Conservation (phyloP, 1,140 invertebrate genomes). For the Drosophila suzukii region DNA sequence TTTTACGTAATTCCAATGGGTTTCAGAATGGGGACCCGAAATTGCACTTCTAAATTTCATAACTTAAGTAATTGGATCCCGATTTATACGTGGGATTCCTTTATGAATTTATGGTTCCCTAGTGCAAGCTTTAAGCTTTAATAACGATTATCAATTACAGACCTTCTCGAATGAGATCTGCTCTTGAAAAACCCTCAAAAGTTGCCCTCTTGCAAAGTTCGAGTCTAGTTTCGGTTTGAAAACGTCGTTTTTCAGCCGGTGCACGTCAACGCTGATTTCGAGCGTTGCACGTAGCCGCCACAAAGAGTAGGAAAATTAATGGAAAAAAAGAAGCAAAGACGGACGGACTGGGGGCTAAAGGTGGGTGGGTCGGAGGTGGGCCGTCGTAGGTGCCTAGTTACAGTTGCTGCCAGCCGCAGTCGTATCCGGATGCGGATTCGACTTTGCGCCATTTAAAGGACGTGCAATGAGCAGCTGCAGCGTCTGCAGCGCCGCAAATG, state of each 20-base stretch:
- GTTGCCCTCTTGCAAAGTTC: slow-evolving; percentile 5
- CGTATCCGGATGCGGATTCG: slow-evolving; percentile 12
- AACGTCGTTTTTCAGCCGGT: slow-evolving; percentile 36
- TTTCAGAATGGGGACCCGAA: too few relatives aligned
- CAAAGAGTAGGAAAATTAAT: slow-evolving; percentile 48
- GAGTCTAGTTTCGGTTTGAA: slow-evolving; percentile 6
- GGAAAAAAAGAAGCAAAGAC: slow-evolving; percentile 25
- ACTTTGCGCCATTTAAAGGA: slow-evolving; percentile 44
- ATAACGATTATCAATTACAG: slow-evolving; percentile 1
- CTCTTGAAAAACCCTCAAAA: slow-evolving; percentile 14
- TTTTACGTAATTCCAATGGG: too few relatives aligned
- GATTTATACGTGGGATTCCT: too few relatives aligned
- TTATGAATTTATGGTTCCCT: too few relatives aligned
- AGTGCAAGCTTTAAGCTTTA: too few relatives aligned
- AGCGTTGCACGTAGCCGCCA: slow-evolving; percentile 51
- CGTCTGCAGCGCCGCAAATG: slow-evolving; percentile 58
- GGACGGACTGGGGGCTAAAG: neutral
- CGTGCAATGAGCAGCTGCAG: slow-evolving; percentile 66
- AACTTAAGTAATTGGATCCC: too few relatives aligned
- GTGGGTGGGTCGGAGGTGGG: neutral
- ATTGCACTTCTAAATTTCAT: too few relatives aligned
- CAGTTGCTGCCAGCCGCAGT: slow-evolving; percentile 53
- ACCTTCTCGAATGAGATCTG: neutral
- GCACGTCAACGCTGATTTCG: slow-evolving; percentile 50
- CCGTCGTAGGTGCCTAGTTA: slow-evolving; percentile 51